A percentile compares a stretch with the other conserved stretches of the same genome.
Evolutionary conservation across 2,888 invertebrate species (phyloP).

Genomic region (Eupelmus urozonus): DNA sequence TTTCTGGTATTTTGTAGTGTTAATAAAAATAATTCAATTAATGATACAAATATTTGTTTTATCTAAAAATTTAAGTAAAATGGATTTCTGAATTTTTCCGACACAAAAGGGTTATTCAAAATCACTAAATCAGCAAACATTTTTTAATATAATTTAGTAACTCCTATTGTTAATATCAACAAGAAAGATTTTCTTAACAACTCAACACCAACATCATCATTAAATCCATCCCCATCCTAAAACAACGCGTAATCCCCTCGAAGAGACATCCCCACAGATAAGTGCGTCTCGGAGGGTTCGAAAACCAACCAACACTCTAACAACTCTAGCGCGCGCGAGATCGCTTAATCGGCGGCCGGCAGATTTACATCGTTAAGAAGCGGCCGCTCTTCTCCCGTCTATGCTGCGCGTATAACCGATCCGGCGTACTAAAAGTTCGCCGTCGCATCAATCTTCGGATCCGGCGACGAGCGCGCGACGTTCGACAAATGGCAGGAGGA

Average conservation of each 20-base stretch:
- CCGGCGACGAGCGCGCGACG: constrained; percentile 42
- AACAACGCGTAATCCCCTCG: neutral
- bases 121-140: too few species aligned
- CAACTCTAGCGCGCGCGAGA: constrained; percentile 15
- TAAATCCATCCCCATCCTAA: too few species aligned
- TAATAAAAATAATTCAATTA: too few species aligned
- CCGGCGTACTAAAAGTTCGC: constrained; percentile 38
- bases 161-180: too few species aligned
- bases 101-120: too few species aligned
- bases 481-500: constrained; percentile 53
- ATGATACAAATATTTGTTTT: too few species aligned
- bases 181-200: too few species aligned
- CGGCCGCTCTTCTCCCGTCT: neutral
- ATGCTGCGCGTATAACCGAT: neutral
- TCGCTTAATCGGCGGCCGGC: constrained; percentile 10
- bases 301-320: neutral
- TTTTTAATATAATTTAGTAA: too few species aligned
- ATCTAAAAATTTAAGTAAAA: too few species aligned
- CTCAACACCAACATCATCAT: too few species aligned
- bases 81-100: too few species aligned
- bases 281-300: neutral
- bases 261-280: neutral
- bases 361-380: constrained; percentile 46
- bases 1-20: too few species aligned
- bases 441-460: constrained; percentile 61